These are phyloP conservation scores for Cichlasoma orientale DNA, from an alignment of 2,797 vertebrate genomes.

Conservation along the genomic window DNA sequence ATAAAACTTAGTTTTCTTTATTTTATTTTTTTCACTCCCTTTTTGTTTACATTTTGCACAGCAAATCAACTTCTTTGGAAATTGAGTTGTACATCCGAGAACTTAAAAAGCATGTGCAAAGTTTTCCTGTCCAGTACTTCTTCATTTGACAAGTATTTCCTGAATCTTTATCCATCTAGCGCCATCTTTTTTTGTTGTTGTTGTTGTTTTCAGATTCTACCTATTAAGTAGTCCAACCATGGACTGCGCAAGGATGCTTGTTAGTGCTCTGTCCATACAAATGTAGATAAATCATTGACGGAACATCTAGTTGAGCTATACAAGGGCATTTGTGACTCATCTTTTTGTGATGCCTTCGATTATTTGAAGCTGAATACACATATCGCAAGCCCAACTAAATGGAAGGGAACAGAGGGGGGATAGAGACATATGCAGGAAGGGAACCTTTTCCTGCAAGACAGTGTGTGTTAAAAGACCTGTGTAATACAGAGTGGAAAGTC, in stretches of 20 bases:
- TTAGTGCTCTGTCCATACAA: neutral
- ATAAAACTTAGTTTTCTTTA: neutral
- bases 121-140: neutral
- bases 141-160: neutral
- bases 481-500: constrained; percentile 56
- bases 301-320: constrained; percentile 6
- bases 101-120: neutral
- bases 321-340: constrained; percentile 2
- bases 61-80: neutral
- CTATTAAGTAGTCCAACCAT: neutral
- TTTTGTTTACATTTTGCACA: neutral
- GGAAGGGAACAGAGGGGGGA: neutral
- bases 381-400: neutral
- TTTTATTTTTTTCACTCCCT: neutral
- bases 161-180: neutral
- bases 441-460: constrained; percentile 15
- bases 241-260: neutral
- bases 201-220: neutral
- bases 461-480: constrained; percentile 23
- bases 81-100: neutral
- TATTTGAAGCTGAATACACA: neutral
- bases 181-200: neutral
- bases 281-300: constrained; percentile 13
- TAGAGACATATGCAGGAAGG: neutral
- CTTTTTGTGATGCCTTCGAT: neutral